These are phyloP conservation scores for Etheostoma spectabile DNA, from an alignment of 2,113 vertebrate genomes.

Conservation along the genomic window DNA sequence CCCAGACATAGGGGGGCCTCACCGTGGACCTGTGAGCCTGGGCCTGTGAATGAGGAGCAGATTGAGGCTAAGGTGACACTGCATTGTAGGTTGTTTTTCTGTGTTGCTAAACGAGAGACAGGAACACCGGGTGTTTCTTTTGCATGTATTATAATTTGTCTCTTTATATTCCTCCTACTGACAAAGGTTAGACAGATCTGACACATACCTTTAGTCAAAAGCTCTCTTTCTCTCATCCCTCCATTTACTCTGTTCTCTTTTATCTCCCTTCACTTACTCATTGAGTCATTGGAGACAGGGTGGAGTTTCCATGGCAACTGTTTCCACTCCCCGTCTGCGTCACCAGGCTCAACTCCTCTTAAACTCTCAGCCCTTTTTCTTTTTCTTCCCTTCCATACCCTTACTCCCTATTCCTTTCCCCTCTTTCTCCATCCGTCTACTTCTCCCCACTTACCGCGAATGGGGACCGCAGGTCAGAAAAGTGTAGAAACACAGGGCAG, in stretches of 20 bases:
- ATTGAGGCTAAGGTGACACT: background rate
- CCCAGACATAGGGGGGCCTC: constrained; percentile 1
- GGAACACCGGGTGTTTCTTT: background rate
- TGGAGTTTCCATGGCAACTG: constrained; percentile 82
- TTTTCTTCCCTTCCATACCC: background rate
- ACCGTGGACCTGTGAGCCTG: constrained; percentile 39
- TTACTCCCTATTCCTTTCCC: background rate
- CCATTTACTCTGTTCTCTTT: constrained; percentile 42
- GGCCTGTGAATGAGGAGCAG: constrained; percentile 16
- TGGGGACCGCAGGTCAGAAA: background rate
- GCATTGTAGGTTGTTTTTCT: background rate
- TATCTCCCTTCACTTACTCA: constrained; percentile 57
- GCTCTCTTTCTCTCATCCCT: constrained; percentile 45
- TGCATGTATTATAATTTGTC: background rate
- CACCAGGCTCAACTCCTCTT: constrained; percentile 70
- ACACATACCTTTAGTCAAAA: constrained; percentile 42
- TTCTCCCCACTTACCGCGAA: background rate
- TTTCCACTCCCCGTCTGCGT: constrained; percentile 74
- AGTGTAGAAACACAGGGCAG: background rate
- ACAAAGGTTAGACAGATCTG: constrained; percentile 33
- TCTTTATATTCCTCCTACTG: constrained; percentile 11
- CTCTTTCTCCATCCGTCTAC: background rate
- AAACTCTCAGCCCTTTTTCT: constrained; percentile 64
- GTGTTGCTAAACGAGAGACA: background rate
- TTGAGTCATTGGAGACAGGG: constrained; percentile 72